Conservation (phyloP, 2,797 vertebrate genomes). For the Pogoniulus pusillus region DNA sequence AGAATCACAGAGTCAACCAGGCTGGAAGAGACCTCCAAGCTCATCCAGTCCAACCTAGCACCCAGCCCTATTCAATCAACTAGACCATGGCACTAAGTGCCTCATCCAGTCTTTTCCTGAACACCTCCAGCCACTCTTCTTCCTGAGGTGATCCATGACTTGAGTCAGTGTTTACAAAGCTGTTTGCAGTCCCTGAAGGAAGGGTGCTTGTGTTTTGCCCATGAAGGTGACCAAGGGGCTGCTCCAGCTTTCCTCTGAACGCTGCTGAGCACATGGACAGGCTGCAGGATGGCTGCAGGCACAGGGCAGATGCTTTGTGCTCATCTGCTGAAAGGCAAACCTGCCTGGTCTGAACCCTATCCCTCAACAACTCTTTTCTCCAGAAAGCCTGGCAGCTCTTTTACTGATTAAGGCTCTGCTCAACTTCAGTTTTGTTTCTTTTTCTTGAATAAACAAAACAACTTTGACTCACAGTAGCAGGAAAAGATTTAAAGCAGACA, state of each 20-base stretch:
- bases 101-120: no score
- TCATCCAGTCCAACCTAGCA: no score
- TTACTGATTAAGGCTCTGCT: neutral
- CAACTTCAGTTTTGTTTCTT: neutral
- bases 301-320: fast-evolving
- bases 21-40: no score
- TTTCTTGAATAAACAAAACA: slow-evolving; percentile 13
- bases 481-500: neutral
- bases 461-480: slow-evolving; percentile 27
- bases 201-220: neutral
- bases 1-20: no score
- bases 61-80: no score
- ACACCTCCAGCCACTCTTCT: neutral
- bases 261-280: neutral
- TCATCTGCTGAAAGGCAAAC: neutral
- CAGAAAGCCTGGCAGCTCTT: neutral
- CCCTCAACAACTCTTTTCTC: neutral
- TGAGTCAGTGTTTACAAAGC: neutral
- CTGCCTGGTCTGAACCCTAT: neutral
- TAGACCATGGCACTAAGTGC: no score
- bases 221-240: neutral
- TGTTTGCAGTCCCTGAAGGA: neutral
- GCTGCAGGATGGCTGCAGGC: neutral
- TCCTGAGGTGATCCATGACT: neutral
- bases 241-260: neutral